Evolutionary conservation across 2,888 invertebrate species (phyloP).

Genomic region (Malthinus seriepunctatus): DNA sequence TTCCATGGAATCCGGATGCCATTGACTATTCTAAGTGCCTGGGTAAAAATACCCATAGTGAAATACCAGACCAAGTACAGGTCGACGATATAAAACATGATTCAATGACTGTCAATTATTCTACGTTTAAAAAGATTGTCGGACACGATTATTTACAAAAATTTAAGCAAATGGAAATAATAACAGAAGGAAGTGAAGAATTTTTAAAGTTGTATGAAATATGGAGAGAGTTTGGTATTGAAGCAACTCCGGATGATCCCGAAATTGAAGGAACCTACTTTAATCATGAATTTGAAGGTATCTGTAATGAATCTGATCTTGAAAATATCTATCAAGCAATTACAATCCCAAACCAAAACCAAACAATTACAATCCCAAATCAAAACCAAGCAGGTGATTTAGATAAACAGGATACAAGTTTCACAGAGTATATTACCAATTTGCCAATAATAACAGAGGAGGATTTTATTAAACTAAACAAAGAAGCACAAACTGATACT

Average conservation of each 20-base stretch:
- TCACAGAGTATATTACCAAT: too few relatives aligned
- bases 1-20: conserved; percentile 31
- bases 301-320: background rate
- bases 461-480: too few relatives aligned
- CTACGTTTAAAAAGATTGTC: background rate
- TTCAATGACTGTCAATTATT: background rate
- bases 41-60: too few relatives aligned
- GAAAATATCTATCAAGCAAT: background rate
- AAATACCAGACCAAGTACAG: conserved; percentile 46
- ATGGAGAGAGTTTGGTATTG: background rate
- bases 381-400: background rate
- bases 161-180: background rate
- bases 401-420: background rate
- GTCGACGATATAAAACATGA: background rate
- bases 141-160: background rate
- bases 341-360: too few relatives aligned
- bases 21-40: conserved; percentile 33
- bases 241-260: background rate
- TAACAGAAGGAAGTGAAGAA: background rate
- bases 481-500: too few relatives aligned
- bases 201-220: background rate
- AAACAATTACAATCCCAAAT: too few relatives aligned
- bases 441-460: too few relatives aligned
- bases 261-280: too few relatives aligned
- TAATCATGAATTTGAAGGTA: background rate